These are phyloP conservation scores for Calliphora vomitoria DNA, from an alignment of 2,888 invertebrate species.

Conservation along the genomic window DNA sequence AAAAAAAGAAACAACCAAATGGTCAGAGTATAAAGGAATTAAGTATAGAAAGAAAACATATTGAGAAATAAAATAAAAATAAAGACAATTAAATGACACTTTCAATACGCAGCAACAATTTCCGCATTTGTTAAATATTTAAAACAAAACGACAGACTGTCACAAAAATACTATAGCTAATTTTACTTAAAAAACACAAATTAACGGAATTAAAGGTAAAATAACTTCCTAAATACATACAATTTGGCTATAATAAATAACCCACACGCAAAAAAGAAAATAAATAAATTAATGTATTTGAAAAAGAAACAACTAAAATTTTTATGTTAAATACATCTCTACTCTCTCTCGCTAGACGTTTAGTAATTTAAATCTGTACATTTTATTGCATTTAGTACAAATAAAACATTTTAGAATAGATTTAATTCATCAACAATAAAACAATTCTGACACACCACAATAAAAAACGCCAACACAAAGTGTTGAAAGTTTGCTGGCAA, in stretches of 20 bases:
- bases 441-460: neutral
- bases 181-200: constrained; percentile 11
- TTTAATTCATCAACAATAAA: neutral
- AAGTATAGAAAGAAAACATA: neutral
- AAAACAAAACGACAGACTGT: constrained; percentile 7
- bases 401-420: constrained; percentile 5
- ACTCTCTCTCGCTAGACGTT: constrained; percentile 1
- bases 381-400: constrained; percentile 16
- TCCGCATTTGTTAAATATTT: constrained; percentile 60
- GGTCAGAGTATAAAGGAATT: constrained; percentile 29
- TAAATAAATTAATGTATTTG: neutral
- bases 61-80: constrained; percentile 1
- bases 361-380: neutral
- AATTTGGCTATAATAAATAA: constrained; percentile 31
- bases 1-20: constrained; percentile 12
- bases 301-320: neutral
- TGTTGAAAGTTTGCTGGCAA: constrained; percentile 46
- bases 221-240: constrained; percentile 53
- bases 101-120: constrained; percentile 40
- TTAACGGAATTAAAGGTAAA: constrained; percentile 60
- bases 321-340: neutral
- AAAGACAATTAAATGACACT: constrained; percentile 23
- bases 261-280: constrained; percentile 10
- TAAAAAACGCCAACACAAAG: constrained; percentile 57
- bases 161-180: neutral